phyloP scores from a whole-genome alignment of 2,797 vertebrate species.

The Leptoclinus maculatus region DNA sequence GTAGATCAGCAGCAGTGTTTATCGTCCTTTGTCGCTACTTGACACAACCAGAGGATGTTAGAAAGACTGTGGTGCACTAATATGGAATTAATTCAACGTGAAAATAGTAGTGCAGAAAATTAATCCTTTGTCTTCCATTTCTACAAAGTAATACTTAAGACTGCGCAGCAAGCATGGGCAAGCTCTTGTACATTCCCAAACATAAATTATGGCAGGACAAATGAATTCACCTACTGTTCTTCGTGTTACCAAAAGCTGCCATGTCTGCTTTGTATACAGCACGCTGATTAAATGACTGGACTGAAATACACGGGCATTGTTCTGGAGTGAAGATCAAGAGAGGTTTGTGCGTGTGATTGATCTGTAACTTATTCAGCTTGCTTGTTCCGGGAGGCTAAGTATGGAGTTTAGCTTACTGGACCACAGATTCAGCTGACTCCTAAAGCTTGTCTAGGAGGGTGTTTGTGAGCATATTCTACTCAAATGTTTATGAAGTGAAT shows the following conservation, averaged over 20 bases:
- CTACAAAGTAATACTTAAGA: slow-evolving; percentile 64
- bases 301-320: slow-evolving; percentile 52
- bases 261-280: slow-evolving; percentile 55
- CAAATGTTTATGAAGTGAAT: slow-evolving; percentile 16
- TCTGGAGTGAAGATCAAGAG: slow-evolving; percentile 36
- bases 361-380: slow-evolving; percentile 22
- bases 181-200: slow-evolving; percentile 71
- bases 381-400: neutral
- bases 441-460: slow-evolving; percentile 28
- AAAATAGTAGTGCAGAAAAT: slow-evolving; percentile 59
- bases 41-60: slow-evolving; percentile 59
- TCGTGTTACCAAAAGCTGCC: slow-evolving; percentile 54
- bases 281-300: slow-evolving; percentile 27
- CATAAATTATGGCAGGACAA: slow-evolving; percentile 74
- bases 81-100: slow-evolving; percentile 39
- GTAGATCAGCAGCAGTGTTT: slow-evolving; percentile 60
- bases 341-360: slow-evolving; percentile 19
- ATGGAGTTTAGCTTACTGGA: slow-evolving; percentile 22
- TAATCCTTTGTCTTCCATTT: slow-evolving; percentile 64
- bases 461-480: slow-evolving; percentile 25
- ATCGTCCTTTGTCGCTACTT: slow-evolving; percentile 68
- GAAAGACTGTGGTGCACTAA: slow-evolving; percentile 33
- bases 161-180: slow-evolving; percentile 66
- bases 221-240: slow-evolving; percentile 63
- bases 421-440: slow-evolving; percentile 31